Evolutionary conservation across 2,888 invertebrate species (phyloP), one percentile per base, ranked within the genome.

Genomic region (Leucophora obtusa): DNA sequence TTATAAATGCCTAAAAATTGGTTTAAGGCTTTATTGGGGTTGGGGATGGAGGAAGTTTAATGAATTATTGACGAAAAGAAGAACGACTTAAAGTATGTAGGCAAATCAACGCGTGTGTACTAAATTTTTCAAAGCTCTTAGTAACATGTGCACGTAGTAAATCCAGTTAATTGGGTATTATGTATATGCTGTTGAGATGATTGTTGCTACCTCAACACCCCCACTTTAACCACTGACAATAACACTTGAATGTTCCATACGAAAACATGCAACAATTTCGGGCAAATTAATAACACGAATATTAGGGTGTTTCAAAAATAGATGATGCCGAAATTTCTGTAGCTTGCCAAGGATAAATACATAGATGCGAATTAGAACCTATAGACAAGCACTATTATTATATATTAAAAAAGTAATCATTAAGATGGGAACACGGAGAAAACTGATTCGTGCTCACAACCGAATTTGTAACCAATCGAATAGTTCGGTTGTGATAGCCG

Each of bases 91-190:
- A 24, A 11, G n/a, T 4, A 47, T 24, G 11, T 17, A 51, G 28
- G 18, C 18, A 63, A 50, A 35, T 17, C 51, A 47, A 66, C 69
- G 63, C 50, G 68, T 63, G 68, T 80, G n/a, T 65, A 18, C 28
- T 15, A 59, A 62, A 68, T 54, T 76, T 63, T 71, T 66, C 53
- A 71, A 74, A 66, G 81, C 74, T 74, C 71, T 81, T 81, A 81
- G 69, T 62, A 77, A 81, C 81, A 79, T 82, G 83, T 73, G 81
- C 82, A 81, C 77, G 81, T 79, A 83, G 81, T 79, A 83, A 84
- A 83, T 83, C 84, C 82, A 83, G 68, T 66, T 84, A 84, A 84
- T 84, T 84, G 84, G 84, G 83, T 82, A 84, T 84, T 83, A 73
- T 81, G 58, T 60, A 38, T 53, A 35, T 51, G 70, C 54, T 54